Conservation (phyloP, 2,888 invertebrate species). For the Dasypogon diadema region DNA sequence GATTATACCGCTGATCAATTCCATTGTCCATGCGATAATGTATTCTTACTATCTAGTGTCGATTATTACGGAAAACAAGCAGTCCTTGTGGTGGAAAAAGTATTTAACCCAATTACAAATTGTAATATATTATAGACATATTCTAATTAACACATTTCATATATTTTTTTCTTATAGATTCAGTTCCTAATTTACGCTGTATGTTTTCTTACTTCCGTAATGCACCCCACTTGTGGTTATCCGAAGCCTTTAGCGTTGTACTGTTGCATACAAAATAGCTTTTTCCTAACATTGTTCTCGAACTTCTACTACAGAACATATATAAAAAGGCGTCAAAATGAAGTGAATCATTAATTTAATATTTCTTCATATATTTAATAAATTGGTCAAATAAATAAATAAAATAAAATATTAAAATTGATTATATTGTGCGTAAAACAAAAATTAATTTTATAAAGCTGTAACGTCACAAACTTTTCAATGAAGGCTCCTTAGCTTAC, state of each 20-base stretch:
- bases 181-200: constrained; percentile 75
- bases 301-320: constrained; percentile 78
- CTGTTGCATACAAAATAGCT: constrained; percentile 74
- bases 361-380: too few relatives aligned
- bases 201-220: constrained; percentile 68
- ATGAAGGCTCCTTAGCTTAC: too few relatives aligned
- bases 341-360: too few relatives aligned
- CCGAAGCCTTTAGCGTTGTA: constrained; percentile 72
- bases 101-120: constrained; percentile 84
- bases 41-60: constrained; percentile 82
- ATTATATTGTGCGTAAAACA: too few relatives aligned
- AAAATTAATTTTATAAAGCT: too few relatives aligned
- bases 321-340: too few relatives aligned
- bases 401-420: too few relatives aligned
- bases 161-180: constrained; percentile 66
- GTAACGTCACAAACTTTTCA: too few relatives aligned
- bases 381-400: too few relatives aligned
- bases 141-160: background rate
- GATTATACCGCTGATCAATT: constrained; percentile 73
- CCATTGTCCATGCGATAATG: constrained; percentile 82
- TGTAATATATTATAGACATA: background rate
- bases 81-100: constrained; percentile 83
- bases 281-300: constrained; percentile 75
- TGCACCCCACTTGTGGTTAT: constrained; percentile 72
- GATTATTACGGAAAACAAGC: constrained; percentile 76